These are phyloP conservation scores for Chaenodraco wilsoni DNA, from an alignment of 2,797 vertebrate species.

Conservation along the genomic window DNA sequence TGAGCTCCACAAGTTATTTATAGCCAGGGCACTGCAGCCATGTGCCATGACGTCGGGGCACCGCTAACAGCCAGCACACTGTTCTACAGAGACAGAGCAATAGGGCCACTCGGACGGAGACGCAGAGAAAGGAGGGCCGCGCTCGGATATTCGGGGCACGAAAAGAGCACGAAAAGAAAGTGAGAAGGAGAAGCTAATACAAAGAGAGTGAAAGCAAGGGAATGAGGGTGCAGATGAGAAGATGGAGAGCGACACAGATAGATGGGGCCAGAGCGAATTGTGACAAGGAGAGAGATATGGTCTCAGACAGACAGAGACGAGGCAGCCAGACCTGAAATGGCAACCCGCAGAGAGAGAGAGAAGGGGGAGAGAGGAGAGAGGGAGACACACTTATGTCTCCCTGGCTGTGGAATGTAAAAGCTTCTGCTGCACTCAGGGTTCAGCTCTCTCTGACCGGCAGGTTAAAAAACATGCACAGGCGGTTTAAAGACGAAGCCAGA, in stretches of 20 bases:
- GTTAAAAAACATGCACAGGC: slow-evolving; percentile 39
- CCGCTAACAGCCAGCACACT: slow-evolving; percentile 61
- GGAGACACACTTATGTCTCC: slow-evolving; percentile 31
- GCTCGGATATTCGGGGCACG: slow-evolving; percentile 9
- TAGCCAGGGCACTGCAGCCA: slow-evolving; percentile 70
- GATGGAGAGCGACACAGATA: slow-evolving; percentile 55
- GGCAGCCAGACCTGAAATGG: slow-evolving; percentile 50
- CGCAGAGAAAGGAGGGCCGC: slow-evolving; percentile 6
- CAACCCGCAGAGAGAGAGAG: slow-evolving; percentile 29
- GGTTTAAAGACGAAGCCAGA: slow-evolving; percentile 42
- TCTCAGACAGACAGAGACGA: slow-evolving; percentile 45
- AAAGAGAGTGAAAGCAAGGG: slow-evolving; percentile 43
- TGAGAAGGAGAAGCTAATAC: slow-evolving; percentile 33
- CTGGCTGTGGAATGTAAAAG: slow-evolving; percentile 58
- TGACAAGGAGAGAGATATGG: slow-evolving; percentile 54
- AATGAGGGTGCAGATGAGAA: slow-evolving; percentile 43
- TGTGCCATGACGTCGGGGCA: slow-evolving; percentile 71
- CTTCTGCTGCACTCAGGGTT: slow-evolving; percentile 57
- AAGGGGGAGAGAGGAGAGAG: not conserved
- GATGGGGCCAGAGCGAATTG: slow-evolving; percentile 42
- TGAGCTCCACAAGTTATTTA: slow-evolving; percentile 77
- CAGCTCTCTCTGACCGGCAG: slow-evolving; percentile 49
- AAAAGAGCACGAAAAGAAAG: slow-evolving; percentile 34
- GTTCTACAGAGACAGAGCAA: slow-evolving; percentile 62
- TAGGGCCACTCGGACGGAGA: slow-evolving; percentile 54